A percentile compares a stretch with the other conserved stretches of the same genome.
These are phyloP conservation scores for Chromoteleia sp. DNA, from an alignment of 2,888 invertebrate species.

Conservation along the genomic window DNA sequence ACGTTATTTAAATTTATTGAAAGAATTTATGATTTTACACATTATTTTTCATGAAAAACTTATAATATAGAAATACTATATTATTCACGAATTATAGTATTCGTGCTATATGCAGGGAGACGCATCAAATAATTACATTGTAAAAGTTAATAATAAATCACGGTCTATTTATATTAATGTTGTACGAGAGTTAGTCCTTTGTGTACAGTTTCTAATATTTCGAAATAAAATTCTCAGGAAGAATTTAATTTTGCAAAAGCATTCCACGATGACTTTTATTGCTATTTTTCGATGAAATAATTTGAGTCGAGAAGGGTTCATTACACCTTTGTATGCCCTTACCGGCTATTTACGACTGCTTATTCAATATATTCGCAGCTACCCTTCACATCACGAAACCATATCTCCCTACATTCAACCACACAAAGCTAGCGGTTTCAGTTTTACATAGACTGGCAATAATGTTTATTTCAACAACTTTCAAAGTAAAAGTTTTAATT, in stretches of 20 bases:
- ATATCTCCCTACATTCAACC: conserved; percentile 6
- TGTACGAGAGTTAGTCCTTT: no score
- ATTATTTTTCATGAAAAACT: no score
- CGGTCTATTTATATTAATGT: background rate
- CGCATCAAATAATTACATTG: no score
- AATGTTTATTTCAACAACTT: conserved; percentile 21
- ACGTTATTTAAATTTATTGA: no score
- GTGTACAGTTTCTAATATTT: no score
- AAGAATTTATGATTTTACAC: no score
- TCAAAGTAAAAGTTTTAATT: background rate
- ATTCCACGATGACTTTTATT: conserved; percentile 3
- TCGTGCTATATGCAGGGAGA: no score
- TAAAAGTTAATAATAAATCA: background rate
- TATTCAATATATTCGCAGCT: conserved; percentile 28
- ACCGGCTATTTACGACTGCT: conserved; percentile 9
- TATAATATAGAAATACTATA: no score
- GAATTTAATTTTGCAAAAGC: background rate
- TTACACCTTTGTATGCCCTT: conserved; percentile 10
- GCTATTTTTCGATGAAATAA: conserved; percentile 17
- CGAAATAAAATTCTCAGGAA: background rate
- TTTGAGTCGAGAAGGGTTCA: conserved; percentile 23
- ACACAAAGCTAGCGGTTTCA: conserved; percentile 3
- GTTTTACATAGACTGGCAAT: background rate
- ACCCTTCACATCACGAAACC: conserved; percentile 20
- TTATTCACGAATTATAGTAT: no score